These are phyloP conservation scores for Colletes latitarsis DNA, from an alignment of 1,140 invertebrate species.

Conservation along the genomic window DNA sequence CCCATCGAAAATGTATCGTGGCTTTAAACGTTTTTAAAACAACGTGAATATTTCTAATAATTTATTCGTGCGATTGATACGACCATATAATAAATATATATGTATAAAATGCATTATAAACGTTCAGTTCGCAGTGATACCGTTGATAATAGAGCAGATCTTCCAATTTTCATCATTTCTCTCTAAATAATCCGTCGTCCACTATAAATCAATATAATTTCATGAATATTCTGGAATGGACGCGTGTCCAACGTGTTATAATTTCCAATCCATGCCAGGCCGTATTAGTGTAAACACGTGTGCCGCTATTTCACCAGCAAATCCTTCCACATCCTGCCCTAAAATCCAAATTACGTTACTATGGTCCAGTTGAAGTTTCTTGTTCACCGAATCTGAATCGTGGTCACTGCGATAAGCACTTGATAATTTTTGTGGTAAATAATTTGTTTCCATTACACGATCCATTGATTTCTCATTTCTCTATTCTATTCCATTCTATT, in stretches of 20 bases:
- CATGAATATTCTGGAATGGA: constrained; percentile 59
- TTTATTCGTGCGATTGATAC: too few relatives aligned
- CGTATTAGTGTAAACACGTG: constrained; percentile 57
- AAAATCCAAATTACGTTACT: constrained; percentile 56
- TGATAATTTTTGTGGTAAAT: neutral
- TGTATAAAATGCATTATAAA: neutral
- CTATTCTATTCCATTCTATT: neutral
- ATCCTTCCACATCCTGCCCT: constrained; percentile 51
- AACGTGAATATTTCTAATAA: too few relatives aligned
- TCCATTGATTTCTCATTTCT: neutral
- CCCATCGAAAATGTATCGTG: too few relatives aligned
- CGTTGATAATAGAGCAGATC: neutral
- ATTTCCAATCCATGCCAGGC: constrained; percentile 58
- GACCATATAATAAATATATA: too few relatives aligned
- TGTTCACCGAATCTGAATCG: constrained; percentile 14
- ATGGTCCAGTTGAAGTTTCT: neutral
- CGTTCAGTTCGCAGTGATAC: constrained; percentile 4
- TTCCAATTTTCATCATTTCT: constrained; percentile 42
- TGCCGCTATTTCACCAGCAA: constrained; percentile 47
- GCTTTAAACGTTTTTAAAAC: too few relatives aligned
- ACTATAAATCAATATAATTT: constrained; percentile 60
- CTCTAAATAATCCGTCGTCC: constrained; percentile 36
- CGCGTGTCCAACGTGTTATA: constrained; percentile 57
- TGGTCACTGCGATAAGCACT: neutral
- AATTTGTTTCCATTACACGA: neutral